phyloP scores from a whole-genome alignment of 2,888 invertebrate genomes.

The Nowickia ferox region DNA sequence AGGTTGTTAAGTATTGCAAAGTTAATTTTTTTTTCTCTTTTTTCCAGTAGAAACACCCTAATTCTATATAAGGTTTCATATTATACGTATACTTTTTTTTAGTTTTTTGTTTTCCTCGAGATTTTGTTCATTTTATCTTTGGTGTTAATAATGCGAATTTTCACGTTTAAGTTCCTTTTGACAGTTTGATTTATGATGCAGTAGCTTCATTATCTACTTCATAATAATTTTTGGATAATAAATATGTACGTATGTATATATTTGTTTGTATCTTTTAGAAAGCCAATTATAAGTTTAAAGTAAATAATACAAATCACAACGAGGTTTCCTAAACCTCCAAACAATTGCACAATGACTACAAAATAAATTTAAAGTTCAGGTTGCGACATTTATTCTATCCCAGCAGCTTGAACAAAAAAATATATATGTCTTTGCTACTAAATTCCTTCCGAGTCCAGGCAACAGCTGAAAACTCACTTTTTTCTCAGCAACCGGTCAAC shows the following conservation, averaged over 20 bases:
- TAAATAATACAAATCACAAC: constrained; percentile 68
- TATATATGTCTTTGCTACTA: too few relatives aligned
- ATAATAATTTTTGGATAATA: constrained; percentile 68
- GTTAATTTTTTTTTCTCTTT: constrained; percentile 16
- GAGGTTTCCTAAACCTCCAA: constrained; percentile 46
- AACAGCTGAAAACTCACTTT: too few relatives aligned
- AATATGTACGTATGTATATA: constrained; percentile 23
- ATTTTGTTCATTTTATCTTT: constrained; percentile 66
- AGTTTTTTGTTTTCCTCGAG: constrained; percentile 16
- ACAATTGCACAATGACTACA: constrained; percentile 35
- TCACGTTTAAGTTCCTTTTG: constrained; percentile 73
- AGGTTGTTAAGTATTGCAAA: constrained; percentile 31
- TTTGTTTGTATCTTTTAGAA: constrained; percentile 21
- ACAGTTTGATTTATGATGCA: constrained; percentile 74
- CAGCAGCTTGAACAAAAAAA: too few relatives aligned
- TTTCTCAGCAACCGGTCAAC: too few relatives aligned
- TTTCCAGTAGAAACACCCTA: constrained; percentile 58
- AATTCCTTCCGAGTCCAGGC: too few relatives aligned
- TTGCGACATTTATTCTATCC: too few relatives aligned
- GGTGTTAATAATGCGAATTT: constrained; percentile 74
- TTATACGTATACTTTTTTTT: neutral
- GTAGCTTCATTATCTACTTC: constrained; percentile 74
- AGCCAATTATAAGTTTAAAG: constrained; percentile 71
- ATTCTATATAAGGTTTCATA: constrained; percentile 58
- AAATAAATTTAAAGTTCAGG: neutral